A percentile compares a stretch with the other conserved stretches of the same genome.
These are phyloP conservation scores for Steinernema feltiae DNA, from an alignment of 1,140 invertebrate species.

Conservation along the genomic window DNA sequence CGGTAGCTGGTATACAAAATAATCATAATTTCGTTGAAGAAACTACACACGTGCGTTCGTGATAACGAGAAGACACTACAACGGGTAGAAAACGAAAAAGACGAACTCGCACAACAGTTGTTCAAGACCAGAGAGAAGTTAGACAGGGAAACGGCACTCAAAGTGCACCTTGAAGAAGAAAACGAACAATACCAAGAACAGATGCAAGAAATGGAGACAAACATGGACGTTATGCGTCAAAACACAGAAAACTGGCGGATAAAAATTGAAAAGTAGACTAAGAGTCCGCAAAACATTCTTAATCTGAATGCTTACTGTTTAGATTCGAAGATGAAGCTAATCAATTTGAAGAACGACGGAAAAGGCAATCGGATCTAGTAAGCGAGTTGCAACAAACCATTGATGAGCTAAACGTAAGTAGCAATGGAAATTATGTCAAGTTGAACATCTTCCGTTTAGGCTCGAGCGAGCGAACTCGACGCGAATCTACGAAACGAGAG, in stretches of 20 bases:
- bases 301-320: not conserved
- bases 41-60: not conserved
- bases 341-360: not conserved
- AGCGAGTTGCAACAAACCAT: not conserved
- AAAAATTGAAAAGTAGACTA: not conserved
- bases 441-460: not conserved
- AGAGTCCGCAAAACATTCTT: not conserved
- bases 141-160: not conserved
- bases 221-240: not conserved
- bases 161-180: not conserved
- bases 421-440: not conserved
- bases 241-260: not conserved
- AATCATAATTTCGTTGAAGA: too few relatives aligned
- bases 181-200: not conserved
- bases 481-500: not conserved
- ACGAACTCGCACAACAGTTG: not conserved
- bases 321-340: not conserved
- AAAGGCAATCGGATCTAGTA: not conserved
- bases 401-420: not conserved
- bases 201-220: not conserved
- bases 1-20: too few relatives aligned
- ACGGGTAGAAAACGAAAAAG: not conserved
- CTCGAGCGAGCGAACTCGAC: not conserved
- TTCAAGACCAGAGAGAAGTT: not conserved
- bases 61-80: not conserved